Percentiles rank a stretch among this genome's conserved stretches.
Evolutionary conservation across 2,113 vertebrate species (phyloP).

Genomic region (Halcyon malimbica): DNA sequence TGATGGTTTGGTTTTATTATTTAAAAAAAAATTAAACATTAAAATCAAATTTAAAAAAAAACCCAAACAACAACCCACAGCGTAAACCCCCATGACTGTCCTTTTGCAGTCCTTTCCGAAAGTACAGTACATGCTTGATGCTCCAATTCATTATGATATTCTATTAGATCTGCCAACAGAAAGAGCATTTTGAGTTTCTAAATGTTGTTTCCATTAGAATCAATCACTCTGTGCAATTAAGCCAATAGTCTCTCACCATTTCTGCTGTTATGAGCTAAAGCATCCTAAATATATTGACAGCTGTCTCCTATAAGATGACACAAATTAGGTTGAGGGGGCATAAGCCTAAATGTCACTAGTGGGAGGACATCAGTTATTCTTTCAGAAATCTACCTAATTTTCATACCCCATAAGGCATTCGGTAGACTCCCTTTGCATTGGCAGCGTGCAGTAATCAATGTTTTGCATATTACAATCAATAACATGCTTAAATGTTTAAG

Average conservation of each 20-base stretch:
- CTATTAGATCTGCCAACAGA: conserved; percentile 75
- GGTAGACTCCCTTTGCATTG: conserved; percentile 87
- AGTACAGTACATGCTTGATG: conserved; percentile 34
- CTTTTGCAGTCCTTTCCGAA: conserved; percentile 61
- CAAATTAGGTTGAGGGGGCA: conserved; percentile 74
- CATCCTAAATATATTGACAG: conserved; percentile 90
- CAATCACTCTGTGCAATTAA: conserved; percentile 92
- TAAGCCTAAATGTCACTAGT: conserved; percentile 82
- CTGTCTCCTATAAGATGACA: conserved; percentile 83
- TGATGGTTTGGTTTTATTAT: not conserved
- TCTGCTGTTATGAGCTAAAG: conserved; percentile 88
- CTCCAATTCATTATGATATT: conserved; percentile 74
- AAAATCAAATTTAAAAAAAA: not conserved
- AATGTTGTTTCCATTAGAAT: conserved; percentile 90
- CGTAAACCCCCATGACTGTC: conserved; percentile 7
- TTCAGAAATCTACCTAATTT: conserved; percentile 79
- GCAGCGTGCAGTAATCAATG: conserved; percentile 84
- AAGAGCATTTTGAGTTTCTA: conserved; percentile 83
- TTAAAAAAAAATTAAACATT: conserved; percentile 45
- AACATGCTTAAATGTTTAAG: conserved; percentile 81
- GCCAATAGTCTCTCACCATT: conserved; percentile 87
- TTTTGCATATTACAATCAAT: conserved; percentile 82
- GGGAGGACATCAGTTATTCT: conserved; percentile 70
- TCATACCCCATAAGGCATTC: conserved; percentile 82
- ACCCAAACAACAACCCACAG: not conserved